phyloP scores from a whole-genome alignment of 92 coral and sea anemone genomes.

The Nematostella vectensis region DNA sequence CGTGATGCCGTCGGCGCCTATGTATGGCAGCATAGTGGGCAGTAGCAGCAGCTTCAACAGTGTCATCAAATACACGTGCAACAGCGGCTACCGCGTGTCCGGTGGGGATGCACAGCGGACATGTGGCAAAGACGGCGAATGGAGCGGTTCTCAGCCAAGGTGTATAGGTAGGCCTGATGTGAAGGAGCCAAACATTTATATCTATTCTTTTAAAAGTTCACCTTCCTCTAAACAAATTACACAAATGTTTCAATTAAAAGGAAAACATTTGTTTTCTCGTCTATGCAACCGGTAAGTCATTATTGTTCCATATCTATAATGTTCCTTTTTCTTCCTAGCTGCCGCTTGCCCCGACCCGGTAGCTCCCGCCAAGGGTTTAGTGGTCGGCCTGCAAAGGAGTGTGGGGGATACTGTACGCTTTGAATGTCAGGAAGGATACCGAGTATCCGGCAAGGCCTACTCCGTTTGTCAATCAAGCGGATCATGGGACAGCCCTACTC shows the following conservation, averaged over 20 bases:
- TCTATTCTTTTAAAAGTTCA: not conserved
- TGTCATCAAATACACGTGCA: slow-evolving; percentile 64
- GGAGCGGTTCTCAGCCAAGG: slow-evolving; percentile 85
- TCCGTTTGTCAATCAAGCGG: slow-evolving; percentile 49
- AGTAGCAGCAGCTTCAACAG: slow-evolving; percentile 47
- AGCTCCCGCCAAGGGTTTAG: slow-evolving; percentile 55
- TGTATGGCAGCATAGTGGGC: slow-evolving; percentile 46
- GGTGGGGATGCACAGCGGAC: slow-evolving; percentile 51
- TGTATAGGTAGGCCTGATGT: slow-evolving; percentile 79
- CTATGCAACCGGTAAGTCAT: too few relatives aligned
- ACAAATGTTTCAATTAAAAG: too few relatives aligned
- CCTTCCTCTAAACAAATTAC: not conserved
- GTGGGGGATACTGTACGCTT: slow-evolving; percentile 74
- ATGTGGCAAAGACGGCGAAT: slow-evolving; percentile 64
- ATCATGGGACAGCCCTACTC: slow-evolving; percentile 62
- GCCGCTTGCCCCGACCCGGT: slow-evolving; percentile 76
- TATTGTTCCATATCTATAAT: too few relatives aligned
- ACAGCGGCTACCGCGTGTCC: slow-evolving; percentile 46
- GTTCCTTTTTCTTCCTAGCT: too few relatives aligned
- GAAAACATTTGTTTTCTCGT: too few relatives aligned
- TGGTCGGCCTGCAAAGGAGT: slow-evolving; percentile 79
- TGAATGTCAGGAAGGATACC: slow-evolving; percentile 67
- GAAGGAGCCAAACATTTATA: not conserved
- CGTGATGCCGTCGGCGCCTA: slow-evolving; percentile 50
- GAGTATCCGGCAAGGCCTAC: slow-evolving; percentile 43